Evolutionary conservation across 2,888 invertebrate genomes (phyloP).

Genomic region (Punctoribates punctum): DNA sequence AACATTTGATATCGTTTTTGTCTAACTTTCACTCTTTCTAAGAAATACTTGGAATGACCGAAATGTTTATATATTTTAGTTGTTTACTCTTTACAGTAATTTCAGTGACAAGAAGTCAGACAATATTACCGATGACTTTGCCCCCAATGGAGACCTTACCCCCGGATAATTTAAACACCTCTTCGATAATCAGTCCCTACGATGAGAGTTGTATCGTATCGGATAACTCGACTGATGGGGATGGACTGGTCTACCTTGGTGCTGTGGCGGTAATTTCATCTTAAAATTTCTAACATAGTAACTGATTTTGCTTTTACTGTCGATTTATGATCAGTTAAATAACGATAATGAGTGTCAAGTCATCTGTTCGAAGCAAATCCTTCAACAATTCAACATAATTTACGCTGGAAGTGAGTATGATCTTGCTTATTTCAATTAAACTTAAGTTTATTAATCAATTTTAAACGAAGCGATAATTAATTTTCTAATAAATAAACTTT

Average conservation of each 20-base stretch:
- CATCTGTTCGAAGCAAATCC: not conserved
- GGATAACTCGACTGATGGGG: not conserved
- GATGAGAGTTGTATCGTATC: not conserved
- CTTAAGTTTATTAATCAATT: not conserved
- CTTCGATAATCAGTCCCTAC: not conserved
- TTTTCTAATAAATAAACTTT: not conserved
- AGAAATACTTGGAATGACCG: too few relatives aligned
- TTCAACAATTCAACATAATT: not conserved
- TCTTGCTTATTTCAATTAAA: not conserved
- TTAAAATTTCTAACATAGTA: not conserved
- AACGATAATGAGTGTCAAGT: conserved; percentile 10
- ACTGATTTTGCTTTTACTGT: not conserved
- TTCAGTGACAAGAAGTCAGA: not conserved
- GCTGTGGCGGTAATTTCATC: conserved; percentile 12
- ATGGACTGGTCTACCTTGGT: not conserved
- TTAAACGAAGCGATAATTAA: not conserved
- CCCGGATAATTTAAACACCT: not conserved
- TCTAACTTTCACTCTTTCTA: too few relatives aligned
- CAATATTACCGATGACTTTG: not conserved
- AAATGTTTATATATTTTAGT: too few relatives aligned
- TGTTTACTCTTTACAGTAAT: not conserved
- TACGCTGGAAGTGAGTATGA: conserved; percentile 5
- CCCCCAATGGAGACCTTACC: not conserved
- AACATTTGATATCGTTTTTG: too few relatives aligned
- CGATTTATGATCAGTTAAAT: not conserved